Evolutionary conservation across 2,888 invertebrate genomes (phyloP), one percentile per base, ranked within the genome.

Genomic region (Platynereis dumerilii): DNA sequence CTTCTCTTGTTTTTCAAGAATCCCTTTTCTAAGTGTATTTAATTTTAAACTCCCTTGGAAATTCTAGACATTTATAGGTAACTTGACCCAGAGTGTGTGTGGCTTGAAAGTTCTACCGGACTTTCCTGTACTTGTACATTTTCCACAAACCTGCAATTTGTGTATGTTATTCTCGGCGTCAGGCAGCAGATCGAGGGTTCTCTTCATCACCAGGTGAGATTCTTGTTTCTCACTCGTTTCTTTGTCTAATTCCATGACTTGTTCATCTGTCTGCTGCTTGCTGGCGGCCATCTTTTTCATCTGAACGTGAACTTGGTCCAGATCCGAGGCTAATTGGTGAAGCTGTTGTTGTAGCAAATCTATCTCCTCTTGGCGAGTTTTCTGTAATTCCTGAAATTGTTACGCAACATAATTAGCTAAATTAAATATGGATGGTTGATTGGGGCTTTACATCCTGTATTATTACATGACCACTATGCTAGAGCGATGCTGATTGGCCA

Each of bases 181-280:
- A 42, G 88, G 89, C 58, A 91, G 80, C 48, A 92, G 85, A 62
- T 90, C 87, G 58, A 89, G 86, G 0, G 90, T 89, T 76, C 80
- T 75, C 67, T 84, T 84, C 68, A 83, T 84, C 29, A 84, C 82
- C 64, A 73, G 74, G 65, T 76, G 82, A 3, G 72, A 73, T n/a
- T 81, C 81, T 53, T 82, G 76, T 66, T 78, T 80, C 42, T 80
- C 79, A 12, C 67, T 56, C 29, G 75, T 75, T 22, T 72, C 76
- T 34, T 83, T 78, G 58, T 85, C 85, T 67, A 88, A 86, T 69
- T 85, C 79, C 57, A 78, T 75, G 58, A 84, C 78, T 55, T 78
- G 76, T 70, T 82, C 79, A 22, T 79, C 78, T 75, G 80, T 79
- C 60, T 80, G 79, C 70, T 81, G 76, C 27, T 76, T 78, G 52